A percentile compares a stretch with the other conserved stretches of the same genome.
These are phyloP conservation scores for Poecilus cupreus DNA, from an alignment of 2,888 invertebrate species.

Conservation along the genomic window DNA sequence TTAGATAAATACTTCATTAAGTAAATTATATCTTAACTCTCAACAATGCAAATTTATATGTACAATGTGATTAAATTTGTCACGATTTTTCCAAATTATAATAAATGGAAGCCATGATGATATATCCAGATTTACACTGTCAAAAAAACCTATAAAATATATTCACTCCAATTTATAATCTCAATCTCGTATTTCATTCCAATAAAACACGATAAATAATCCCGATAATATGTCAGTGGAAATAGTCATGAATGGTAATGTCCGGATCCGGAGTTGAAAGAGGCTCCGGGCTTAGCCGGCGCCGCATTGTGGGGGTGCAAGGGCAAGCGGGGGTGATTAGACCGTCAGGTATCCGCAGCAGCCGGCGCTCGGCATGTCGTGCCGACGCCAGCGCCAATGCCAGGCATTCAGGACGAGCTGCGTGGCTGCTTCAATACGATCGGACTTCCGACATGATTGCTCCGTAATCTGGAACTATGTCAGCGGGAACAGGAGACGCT, in stretches of 20 bases:
- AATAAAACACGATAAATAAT: conserved; percentile 14
- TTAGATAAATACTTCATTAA: conserved; percentile 1
- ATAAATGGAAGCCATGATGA: no score
- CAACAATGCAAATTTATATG: no score
- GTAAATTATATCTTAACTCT: no score
- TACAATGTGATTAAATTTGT: no score
- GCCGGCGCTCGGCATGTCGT: conserved; percentile 11
- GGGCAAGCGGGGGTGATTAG: not conserved
- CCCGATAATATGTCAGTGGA: not conserved
- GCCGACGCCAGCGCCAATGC: conserved; percentile 21
- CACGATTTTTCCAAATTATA: no score
- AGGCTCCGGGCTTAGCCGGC: not conserved
- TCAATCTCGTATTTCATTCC: conserved; percentile 2
- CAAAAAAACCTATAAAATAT: no score
- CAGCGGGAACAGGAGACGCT: not conserved
- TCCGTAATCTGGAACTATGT: not conserved
- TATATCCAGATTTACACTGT: no score
- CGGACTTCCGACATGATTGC: not conserved
- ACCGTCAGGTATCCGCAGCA: conserved; percentile 32
- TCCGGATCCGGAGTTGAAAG: not conserved
- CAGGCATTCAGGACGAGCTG: not conserved
- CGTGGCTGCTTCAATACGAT: not conserved
- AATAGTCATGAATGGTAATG: conserved; percentile 33
- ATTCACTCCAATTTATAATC: no score
- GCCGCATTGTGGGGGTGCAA: not conserved